A percentile compares a stretch with the other conserved stretches of the same genome.
Evolutionary conservation across 1,140 invertebrate genomes (phyloP).

Genomic region (Megalonaias nervosa): DNA sequence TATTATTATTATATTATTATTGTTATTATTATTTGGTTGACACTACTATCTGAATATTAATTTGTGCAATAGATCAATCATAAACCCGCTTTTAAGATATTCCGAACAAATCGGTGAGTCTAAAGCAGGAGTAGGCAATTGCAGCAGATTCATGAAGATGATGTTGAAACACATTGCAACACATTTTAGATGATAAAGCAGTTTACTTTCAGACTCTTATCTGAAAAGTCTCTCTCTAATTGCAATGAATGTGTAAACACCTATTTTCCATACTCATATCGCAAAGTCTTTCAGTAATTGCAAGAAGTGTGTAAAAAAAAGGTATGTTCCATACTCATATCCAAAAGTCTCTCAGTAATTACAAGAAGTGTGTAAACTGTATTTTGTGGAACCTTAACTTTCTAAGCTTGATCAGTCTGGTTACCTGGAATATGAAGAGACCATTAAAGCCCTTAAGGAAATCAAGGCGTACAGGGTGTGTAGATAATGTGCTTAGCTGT

Average conservation of each 20-base stretch:
- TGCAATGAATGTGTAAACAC: background rate
- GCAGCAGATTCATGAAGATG: too few species aligned
- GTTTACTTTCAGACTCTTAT: too few species aligned
- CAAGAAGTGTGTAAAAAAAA: background rate
- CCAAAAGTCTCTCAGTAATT: background rate
- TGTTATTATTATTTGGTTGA: too few species aligned
- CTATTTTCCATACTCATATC: constrained; percentile 22
- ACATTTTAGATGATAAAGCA: too few species aligned
- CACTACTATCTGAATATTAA: too few species aligned
- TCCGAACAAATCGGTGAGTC: too few species aligned
- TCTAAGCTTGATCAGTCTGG: constrained; percentile 47
- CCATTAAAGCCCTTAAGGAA: constrained; percentile 45
- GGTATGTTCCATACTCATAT: background rate
- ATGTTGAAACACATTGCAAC: too few species aligned
- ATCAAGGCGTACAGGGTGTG: constrained; percentile 53
- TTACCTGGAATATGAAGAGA: constrained; percentile 42
- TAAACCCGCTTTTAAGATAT: too few species aligned
- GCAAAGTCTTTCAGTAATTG: background rate
- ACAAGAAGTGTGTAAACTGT: background rate
- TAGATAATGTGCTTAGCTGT: background rate
- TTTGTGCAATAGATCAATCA: too few species aligned
- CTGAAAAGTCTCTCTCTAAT: too few species aligned
- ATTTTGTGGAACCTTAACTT: constrained; percentile 26
- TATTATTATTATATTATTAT: too few species aligned
- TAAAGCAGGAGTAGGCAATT: too few species aligned